Evolutionary conservation across 2,888 invertebrate genomes (phyloP).

Genomic region (Salpingus planirostris): DNA sequence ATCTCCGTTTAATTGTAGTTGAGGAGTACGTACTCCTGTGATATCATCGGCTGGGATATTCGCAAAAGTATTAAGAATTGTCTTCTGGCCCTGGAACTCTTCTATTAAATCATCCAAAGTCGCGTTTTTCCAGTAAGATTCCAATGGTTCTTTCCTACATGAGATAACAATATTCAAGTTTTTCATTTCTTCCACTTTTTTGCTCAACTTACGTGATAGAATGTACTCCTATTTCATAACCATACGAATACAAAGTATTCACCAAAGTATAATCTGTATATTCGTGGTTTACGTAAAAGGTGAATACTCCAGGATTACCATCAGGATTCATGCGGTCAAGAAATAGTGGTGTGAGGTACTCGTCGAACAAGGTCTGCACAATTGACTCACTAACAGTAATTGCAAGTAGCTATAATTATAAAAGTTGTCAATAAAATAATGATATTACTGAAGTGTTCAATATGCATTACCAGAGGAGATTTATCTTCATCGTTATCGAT

Average conservation of each 20-base stretch:
- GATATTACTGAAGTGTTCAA: no score
- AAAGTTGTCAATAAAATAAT: no score
- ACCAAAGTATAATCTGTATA: constrained; percentile 52
- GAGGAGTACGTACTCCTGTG: constrained; percentile 44
- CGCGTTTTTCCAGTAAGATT: constrained; percentile 33
- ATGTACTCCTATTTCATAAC: constrained; percentile 62
- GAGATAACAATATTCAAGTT: background rate
- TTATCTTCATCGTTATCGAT: constrained; percentile 2
- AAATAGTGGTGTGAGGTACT: constrained; percentile 47
- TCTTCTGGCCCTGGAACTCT: constrained; percentile 37
- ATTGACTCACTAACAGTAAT: constrained; percentile 61
- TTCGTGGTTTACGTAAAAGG: constrained; percentile 65
- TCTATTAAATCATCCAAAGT: constrained; percentile 22
- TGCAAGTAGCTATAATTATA: constrained; percentile 45
- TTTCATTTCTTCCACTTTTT: background rate
- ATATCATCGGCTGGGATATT: constrained; percentile 33
- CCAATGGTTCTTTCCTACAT: constrained; percentile 20
- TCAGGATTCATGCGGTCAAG: constrained; percentile 53
- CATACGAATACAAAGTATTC: constrained; percentile 49
- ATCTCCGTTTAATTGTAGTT: constrained; percentile 51
- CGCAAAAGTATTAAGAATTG: constrained; percentile 33
- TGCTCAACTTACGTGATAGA: constrained; percentile 49
- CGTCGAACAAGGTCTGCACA: constrained; percentile 44
- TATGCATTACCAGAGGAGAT: no score
- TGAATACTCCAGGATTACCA: constrained; percentile 52